These are phyloP conservation scores for Protobothrops flavoviridis DNA, from an alignment of 2,113 vertebrate genomes.

Conservation along the genomic window DNA sequence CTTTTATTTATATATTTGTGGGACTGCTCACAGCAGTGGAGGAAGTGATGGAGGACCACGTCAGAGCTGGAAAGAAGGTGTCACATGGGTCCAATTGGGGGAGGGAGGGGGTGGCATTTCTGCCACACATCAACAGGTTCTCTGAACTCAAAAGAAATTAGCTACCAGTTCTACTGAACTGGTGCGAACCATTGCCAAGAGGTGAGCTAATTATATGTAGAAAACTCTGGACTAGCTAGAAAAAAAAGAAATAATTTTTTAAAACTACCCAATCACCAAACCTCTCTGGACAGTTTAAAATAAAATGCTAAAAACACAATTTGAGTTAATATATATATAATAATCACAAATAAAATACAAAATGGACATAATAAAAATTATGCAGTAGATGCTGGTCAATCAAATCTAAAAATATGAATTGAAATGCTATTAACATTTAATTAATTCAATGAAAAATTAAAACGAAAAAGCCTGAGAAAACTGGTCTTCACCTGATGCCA, in stretches of 20 bases:
- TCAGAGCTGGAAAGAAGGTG: too few species aligned
- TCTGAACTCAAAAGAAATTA: too few species aligned
- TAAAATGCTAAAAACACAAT: not conserved
- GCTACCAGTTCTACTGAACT: too few species aligned
- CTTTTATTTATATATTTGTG: too few species aligned
- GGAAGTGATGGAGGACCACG: too few species aligned
- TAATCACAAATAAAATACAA: not conserved
- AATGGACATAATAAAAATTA: not conserved
- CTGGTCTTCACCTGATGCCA: not conserved
- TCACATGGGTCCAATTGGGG: too few species aligned
- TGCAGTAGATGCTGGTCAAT: not conserved
- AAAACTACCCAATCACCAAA: not conserved
- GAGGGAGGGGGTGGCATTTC: too few species aligned
- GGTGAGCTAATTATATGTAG: not conserved
- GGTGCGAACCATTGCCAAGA: not conserved
- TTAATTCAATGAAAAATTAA: not conserved
- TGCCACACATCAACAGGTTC: too few species aligned
- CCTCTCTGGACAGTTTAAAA: not conserved
- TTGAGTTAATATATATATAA: not conserved
- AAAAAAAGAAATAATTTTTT: not conserved
- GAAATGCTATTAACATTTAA: not conserved
- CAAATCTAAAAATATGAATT: not conserved
- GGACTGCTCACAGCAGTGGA: too few species aligned
- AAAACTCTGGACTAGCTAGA: not conserved
- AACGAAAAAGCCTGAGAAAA: not conserved